Evolutionary conservation across 1,140 invertebrate genomes (phyloP), one percentile per base, ranked within the genome.

Genomic region (Trigoniulus corallinus): DNA sequence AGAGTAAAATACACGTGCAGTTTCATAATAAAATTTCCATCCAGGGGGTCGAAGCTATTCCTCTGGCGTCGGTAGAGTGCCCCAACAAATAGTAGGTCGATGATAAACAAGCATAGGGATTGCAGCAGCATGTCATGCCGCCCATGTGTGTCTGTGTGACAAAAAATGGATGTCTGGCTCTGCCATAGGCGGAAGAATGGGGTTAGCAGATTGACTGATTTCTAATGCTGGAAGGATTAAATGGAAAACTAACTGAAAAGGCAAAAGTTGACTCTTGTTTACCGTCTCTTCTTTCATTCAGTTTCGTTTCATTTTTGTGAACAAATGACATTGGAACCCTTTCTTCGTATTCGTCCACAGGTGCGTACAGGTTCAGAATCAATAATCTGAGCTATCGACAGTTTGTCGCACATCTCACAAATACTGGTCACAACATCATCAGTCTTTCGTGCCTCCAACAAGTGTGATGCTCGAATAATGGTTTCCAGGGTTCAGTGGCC

Each of bases 381-480:
- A 78, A 79, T 24, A 80, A 84, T 80, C 75, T 95, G 89, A 58
- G 86, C 80, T 2, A 81, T 77, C 7, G 82, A 84, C 7, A 97
- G 72, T 56, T 83, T 79, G 39, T 81, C 79, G 63, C 89, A 94
- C 79, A 95, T 91, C 44, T 95, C 89, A 61, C 85, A 92, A 13
- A 96, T 80, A 50, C 78, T 84, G 54, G 79, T 73, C 0, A 96
- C 88, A 67, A 96, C 89, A 41, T 83, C 82, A 57, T 89, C 85
- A 3, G 80, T 81, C 68, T 97, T 98, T 3, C 91, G 73, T 0
- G 92, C 89, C 67, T 74, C 71, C 34, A 98, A 67, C 21, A 98
- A 71, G 57, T 97, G 92, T 0, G 91, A 85, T 0, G 93, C 93
- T 68, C 98, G 92, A 41, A 95, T 84, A 2, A 98, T 82, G 0